Evolutionary conservation across 2,888 invertebrate genomes (phyloP).

Genomic region (Pterobdella sp.): DNA sequence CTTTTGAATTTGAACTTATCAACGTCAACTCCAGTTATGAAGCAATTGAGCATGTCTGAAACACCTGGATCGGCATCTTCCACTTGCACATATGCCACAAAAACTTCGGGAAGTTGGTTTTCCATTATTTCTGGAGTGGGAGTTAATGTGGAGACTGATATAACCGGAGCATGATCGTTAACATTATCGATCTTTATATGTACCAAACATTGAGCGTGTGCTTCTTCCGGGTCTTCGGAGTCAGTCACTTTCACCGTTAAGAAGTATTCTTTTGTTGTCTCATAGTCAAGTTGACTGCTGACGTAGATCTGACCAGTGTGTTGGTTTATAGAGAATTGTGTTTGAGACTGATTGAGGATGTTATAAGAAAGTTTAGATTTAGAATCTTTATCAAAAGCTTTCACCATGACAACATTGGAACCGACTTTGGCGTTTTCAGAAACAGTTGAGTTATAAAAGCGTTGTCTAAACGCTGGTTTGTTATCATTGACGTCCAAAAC

Average conservation of each 20-base stretch:
- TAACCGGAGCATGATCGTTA: conserved; percentile 35
- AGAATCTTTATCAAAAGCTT: conserved; percentile 43
- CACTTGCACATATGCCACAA: conserved; percentile 46
- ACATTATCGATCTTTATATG: conserved; percentile 34
- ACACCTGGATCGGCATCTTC: conserved; percentile 44
- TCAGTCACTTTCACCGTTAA: conserved; percentile 33
- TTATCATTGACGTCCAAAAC: conserved; percentile 48
- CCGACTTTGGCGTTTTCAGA: conserved; percentile 52
- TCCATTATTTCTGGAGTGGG: conserved; percentile 33
- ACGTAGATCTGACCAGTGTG: conserved; percentile 34
- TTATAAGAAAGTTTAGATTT: conserved; percentile 41
- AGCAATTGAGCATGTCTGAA: conserved; percentile 45
- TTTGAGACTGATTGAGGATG: conserved; percentile 37
- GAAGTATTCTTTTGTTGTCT: conserved; percentile 24
- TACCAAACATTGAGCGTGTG: conserved; percentile 30
- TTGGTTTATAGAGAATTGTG: conserved; percentile 32
- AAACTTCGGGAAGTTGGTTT: conserved; percentile 41
- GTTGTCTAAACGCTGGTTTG: conserved; percentile 55
- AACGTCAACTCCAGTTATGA: conserved; percentile 7
- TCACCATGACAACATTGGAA: conserved; percentile 41
- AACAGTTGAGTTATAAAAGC: conserved; percentile 76
- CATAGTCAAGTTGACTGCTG: conserved; percentile 32
- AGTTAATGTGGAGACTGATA: conserved; percentile 31
- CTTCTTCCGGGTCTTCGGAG: conserved; percentile 19
- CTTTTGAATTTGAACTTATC: conserved; percentile 29